Evolutionary conservation across 2,113 vertebrate genomes (phyloP), one percentile per base, ranked within the genome.

Genomic region (Nothoprocta perdicaria): DNA sequence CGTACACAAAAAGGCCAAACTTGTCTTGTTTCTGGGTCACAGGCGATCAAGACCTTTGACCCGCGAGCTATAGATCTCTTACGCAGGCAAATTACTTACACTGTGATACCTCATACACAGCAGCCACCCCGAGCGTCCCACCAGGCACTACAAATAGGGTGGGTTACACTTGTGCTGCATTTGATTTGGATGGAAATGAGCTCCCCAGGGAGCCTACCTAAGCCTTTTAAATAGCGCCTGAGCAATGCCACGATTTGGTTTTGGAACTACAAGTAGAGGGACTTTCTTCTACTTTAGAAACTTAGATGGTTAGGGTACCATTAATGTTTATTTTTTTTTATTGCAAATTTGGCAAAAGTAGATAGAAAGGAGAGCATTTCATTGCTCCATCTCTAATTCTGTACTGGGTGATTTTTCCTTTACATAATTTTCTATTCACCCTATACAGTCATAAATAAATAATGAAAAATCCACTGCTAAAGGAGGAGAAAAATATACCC

Each of bases 31-130:
- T 95, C 92, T 96, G 88, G 95, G 94, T 97, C 96, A 96, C 67
- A 80, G 94, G 40, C 83, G 17, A 61, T 69, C 75, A 80, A 78
- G 93, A 94, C 94, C 92, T 96, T 88, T 97, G 95, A 80, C 95
- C 96, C 67, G 66, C 43, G 13, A 61, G 68, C 96, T 96, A 97
- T 95, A 96, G 97, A 97, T 96, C 78, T 95, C 95, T 97, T 97
- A 96, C 19, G 52, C 81, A 65, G 95, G 95, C 96, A 97, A 97
- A 98, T 97, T 97, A 96, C 96, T 97, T 95, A 96, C 89, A 96
- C 78, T 90, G 88, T 90, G 87, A 90, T 94, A 94, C 95, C 97
- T 97, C 95, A 96, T 97, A 96, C 97, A 96, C 95, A 95, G 90
- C 80, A 93, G 90, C 85, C 90, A n/a, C 75, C 84, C 94, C 63